Evolutionary conservation across 2,888 invertebrate species (phyloP).

Genomic region (Calameuta filiformis): DNA sequence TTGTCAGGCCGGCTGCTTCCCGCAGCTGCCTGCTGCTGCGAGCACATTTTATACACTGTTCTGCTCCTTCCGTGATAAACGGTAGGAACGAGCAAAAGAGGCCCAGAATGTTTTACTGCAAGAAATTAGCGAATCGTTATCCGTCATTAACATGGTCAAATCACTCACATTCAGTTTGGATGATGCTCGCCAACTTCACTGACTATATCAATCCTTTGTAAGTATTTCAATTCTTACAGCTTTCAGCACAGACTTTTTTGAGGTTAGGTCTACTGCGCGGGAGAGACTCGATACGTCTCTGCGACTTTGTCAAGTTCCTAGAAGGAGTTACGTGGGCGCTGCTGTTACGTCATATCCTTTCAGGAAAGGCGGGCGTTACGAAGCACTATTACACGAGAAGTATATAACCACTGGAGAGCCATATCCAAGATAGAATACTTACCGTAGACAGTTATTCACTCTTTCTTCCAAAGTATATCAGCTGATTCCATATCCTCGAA

Average conservation of each 20-base stretch:
- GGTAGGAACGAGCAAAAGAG: neutral
- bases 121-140: neutral
- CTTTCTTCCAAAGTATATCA: neutral
- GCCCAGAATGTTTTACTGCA: neutral
- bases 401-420: neutral
- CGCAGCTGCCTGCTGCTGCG: conserved; percentile 40
- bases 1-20: conserved; percentile 46
- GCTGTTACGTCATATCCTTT: conserved; percentile 24
- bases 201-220: neutral
- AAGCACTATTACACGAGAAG: conserved; percentile 10
- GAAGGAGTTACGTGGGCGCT: conserved; percentile 28
- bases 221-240: neutral
- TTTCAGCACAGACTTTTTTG: neutral
- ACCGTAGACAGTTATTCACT: neutral
- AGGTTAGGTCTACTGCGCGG: neutral
- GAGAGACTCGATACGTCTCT: neutral
- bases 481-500: neutral
- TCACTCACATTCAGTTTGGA: neutral
- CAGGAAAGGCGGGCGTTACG: conserved; percentile 20
- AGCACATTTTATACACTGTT: neutral
- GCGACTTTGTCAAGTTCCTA: neutral
- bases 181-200: neutral
- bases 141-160: neutral
- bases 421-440: neutral
- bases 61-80: neutral